Conservation (phyloP, 2,888 invertebrate genomes). For the Cepaea hortensis region DNA sequence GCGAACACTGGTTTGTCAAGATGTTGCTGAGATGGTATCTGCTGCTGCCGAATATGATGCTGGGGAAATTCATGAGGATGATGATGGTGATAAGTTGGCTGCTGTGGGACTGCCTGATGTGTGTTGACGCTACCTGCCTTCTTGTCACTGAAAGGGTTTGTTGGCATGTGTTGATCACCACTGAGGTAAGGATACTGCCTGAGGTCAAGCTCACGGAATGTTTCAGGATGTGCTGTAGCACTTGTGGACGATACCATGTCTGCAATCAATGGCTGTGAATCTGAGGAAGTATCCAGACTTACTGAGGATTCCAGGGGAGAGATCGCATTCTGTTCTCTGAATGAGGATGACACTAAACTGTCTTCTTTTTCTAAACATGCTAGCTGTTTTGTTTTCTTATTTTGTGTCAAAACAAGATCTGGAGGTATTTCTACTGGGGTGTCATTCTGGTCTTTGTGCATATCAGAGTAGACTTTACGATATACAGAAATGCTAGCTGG, state of each 20-base stretch:
- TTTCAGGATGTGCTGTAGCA: background rate
- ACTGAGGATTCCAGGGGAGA: background rate
- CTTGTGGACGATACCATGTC: background rate
- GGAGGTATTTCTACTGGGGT: slow-evolving; percentile 36
- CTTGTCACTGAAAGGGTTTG: background rate
- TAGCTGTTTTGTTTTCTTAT: slow-evolving; percentile 2
- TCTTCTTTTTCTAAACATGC: background rate
- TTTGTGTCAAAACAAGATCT: background rate
- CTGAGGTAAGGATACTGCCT: slow-evolving; percentile 1
- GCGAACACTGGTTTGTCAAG: background rate
- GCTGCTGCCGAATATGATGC: slow-evolving; percentile 12
- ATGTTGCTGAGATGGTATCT: background rate
- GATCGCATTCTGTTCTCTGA: background rate
- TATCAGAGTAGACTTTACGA: slow-evolving; percentile 37
- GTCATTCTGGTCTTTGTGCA: slow-evolving; percentile 38
- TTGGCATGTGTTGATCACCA: background rate
- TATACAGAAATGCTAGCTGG: slow-evolving; percentile 45
- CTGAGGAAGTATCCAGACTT: slow-evolving; percentile 9
- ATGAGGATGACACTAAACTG: background rate
- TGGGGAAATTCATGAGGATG: background rate
- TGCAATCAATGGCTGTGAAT: background rate
- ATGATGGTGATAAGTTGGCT: slow-evolving; percentile 6
- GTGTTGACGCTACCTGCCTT: slow-evolving; percentile 19
- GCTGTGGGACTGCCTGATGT: slow-evolving; percentile 20
- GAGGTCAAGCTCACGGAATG: slow-evolving; percentile 15